phyloP scores from a whole-genome alignment of 2,888 invertebrate species.

The Myopa testacea region DNA sequence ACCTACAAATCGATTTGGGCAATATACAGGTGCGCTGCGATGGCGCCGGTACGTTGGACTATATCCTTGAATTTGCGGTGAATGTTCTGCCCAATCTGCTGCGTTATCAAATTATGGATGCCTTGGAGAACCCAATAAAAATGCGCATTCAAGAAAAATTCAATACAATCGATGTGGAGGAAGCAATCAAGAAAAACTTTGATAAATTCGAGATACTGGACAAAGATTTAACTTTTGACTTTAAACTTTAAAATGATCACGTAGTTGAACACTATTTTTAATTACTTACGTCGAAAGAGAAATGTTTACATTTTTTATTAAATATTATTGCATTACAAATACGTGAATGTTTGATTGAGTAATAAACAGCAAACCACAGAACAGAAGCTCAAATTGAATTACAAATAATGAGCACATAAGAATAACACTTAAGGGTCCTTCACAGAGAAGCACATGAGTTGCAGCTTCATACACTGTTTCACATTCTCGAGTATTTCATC shows the following conservation, averaged over 20 bases:
- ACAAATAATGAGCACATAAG: too few species aligned
- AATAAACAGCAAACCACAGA: too few species aligned
- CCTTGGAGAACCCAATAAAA: conserved; percentile 82
- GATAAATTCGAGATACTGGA: conserved; percentile 73
- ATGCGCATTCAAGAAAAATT: conserved; percentile 77
- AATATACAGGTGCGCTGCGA: conserved; percentile 86
- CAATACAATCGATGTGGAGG: conserved; percentile 80
- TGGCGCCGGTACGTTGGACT: conserved; percentile 89
- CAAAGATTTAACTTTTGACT: conserved; percentile 58
- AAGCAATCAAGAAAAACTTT: conserved; percentile 77
- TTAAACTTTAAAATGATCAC: conserved; percentile 49
- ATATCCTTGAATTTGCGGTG: conserved; percentile 81
- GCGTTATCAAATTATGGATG: conserved; percentile 88
- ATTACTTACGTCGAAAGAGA: neutral
- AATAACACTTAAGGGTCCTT: conserved; percentile 56
- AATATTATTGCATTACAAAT: conserved; percentile 9
- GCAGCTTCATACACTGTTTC: conserved; percentile 76
- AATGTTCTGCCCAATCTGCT: conserved; percentile 88
- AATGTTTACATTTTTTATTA: neutral
- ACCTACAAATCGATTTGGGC: conserved; percentile 82
- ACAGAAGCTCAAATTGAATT: too few species aligned
- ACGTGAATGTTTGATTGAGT: neutral
- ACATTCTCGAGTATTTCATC: conserved; percentile 75
- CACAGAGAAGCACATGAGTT: conserved; percentile 74
- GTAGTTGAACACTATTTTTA: conserved; percentile 6